Percentiles rank a stretch among this genome's conserved stretches.
These are phyloP conservation scores for Beris chalybata DNA, from an alignment of 2,888 invertebrate genomes.

Conservation along the genomic window DNA sequence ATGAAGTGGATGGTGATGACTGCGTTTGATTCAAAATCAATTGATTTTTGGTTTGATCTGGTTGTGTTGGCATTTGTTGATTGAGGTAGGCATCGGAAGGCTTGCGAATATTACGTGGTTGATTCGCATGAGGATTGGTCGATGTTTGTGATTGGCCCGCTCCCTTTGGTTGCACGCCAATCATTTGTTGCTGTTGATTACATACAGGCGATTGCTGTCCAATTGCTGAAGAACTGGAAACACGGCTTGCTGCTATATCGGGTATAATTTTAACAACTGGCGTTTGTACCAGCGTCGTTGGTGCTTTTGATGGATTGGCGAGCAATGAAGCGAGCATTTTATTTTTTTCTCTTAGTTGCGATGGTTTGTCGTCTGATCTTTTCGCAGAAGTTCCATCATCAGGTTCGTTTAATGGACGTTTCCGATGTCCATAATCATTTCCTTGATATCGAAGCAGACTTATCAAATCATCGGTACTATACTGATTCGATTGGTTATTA, in stretches of 20 bases:
- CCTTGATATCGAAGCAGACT: slow-evolving; percentile 53
- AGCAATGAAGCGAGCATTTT: slow-evolving; percentile 82
- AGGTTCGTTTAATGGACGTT: slow-evolving; percentile 66
- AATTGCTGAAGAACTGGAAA: slow-evolving; percentile 43
- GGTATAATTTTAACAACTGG: slow-evolving; percentile 54
- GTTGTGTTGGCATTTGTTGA: slow-evolving; percentile 50
- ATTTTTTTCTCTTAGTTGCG: slow-evolving; percentile 78
- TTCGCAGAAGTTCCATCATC: slow-evolving; percentile 58
- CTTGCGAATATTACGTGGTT: slow-evolving; percentile 39
- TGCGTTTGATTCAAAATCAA: slow-evolving; percentile 40
- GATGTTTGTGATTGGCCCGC: slow-evolving; percentile 44
- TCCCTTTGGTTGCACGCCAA: slow-evolving; percentile 18
- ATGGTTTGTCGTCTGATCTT: slow-evolving; percentile 57
- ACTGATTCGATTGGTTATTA: slow-evolving; percentile 45
- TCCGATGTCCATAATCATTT: slow-evolving; percentile 58
- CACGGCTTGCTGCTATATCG: slow-evolving; percentile 52
- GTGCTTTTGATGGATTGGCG: slow-evolving; percentile 72
- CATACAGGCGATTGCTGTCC: slow-evolving; percentile 37
- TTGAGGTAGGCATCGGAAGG: slow-evolving; percentile 43
- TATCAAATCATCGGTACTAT: slow-evolving; percentile 55
- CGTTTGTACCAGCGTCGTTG: slow-evolving; percentile 53
- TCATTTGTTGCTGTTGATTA: slow-evolving; percentile 58
- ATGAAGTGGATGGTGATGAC: slow-evolving; percentile 43
- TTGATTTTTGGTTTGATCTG: slow-evolving; percentile 45
- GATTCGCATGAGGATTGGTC: slow-evolving; percentile 40